phyloP scores from a whole-genome alignment of 2,797 vertebrate species.

The Aeoliscus strigatus region DNA sequence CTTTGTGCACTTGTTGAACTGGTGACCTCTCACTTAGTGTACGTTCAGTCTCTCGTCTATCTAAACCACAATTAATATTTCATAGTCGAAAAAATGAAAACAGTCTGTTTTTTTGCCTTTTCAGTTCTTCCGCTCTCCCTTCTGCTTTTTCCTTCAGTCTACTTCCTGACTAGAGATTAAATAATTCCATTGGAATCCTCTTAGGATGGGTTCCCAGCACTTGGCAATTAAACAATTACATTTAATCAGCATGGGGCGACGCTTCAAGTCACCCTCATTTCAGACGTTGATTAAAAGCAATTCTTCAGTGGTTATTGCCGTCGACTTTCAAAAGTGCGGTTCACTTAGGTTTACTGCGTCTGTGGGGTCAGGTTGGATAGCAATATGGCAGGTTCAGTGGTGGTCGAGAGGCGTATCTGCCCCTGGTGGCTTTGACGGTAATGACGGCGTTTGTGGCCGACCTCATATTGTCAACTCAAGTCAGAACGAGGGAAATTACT shows the following conservation, averaged over 20 bases:
- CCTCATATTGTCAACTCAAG: slow-evolving; percentile 58
- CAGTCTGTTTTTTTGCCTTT: slow-evolving; percentile 48
- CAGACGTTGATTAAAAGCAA: slow-evolving; percentile 80
- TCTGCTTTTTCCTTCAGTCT: slow-evolving; percentile 59
- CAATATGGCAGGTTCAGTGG: slow-evolving; percentile 65
- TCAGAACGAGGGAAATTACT: slow-evolving; percentile 69
- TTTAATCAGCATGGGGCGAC: slow-evolving; percentile 79
- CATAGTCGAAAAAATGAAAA: slow-evolving; percentile 44
- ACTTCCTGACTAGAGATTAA: slow-evolving; percentile 79
- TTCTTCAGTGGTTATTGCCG: slow-evolving; percentile 77
- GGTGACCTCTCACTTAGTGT: slow-evolving; percentile 52
- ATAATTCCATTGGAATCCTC: slow-evolving; percentile 79
- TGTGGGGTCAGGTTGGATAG: slow-evolving; percentile 64
- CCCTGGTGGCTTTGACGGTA: slow-evolving; percentile 61
- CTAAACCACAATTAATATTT: slow-evolving; percentile 68
- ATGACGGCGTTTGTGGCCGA: slow-evolving; percentile 61
- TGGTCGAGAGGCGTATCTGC: slow-evolving; percentile 54
- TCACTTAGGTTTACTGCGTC: slow-evolving; percentile 70
- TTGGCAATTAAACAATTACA: slow-evolving; percentile 82
- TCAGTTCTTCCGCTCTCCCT: slow-evolving; percentile 16
- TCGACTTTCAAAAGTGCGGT: slow-evolving; percentile 67
- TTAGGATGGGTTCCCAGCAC: slow-evolving; percentile 77
- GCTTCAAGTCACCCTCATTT: slow-evolving; percentile 79
- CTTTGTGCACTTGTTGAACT: slow-evolving; percentile 44
- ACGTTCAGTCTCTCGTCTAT: slow-evolving; percentile 44